Conservation (phyloP, 2,113 vertebrate genomes). For the Heloderma charlesbogerti region DNA sequence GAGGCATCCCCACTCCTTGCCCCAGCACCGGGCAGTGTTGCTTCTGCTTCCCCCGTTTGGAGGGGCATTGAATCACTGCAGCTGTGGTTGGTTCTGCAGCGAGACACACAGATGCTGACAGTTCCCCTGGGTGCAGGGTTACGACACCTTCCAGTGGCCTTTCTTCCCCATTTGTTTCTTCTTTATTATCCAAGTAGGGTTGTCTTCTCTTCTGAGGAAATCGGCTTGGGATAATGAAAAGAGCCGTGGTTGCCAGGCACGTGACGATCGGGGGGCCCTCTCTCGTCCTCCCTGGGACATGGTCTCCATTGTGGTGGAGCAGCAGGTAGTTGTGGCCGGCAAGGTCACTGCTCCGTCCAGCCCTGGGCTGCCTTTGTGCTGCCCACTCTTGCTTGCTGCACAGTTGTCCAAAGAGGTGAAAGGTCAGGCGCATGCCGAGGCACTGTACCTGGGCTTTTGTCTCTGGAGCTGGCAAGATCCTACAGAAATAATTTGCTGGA, state of each 20-base stretch:
- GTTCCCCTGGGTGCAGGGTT: too few relatives aligned
- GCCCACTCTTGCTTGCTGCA: slow-evolving; percentile 69
- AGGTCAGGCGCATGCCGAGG: slow-evolving; percentile 82
- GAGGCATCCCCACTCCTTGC: slow-evolving; percentile 76
- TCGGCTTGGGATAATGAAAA: slow-evolving; percentile 83
- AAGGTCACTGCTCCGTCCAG: slow-evolving; percentile 78
- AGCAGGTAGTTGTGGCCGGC: slow-evolving; percentile 90
- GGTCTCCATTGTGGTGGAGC: slow-evolving; percentile 87
- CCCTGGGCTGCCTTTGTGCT: slow-evolving; percentile 72
- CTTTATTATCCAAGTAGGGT: slow-evolving; percentile 85
- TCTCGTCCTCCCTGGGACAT: slow-evolving; percentile 76
- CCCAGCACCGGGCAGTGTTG: slow-evolving; percentile 84
- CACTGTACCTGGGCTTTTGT: slow-evolving; percentile 85
- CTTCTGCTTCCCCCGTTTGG: slow-evolving; percentile 79
- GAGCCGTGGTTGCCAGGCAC: slow-evolving; percentile 84
- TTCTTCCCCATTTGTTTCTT: slow-evolving; percentile 91
- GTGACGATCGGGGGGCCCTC: slow-evolving; percentile 86
- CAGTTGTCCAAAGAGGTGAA: slow-evolving; percentile 76
- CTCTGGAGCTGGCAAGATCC: slow-evolving; percentile 43
- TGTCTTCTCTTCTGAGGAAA: slow-evolving; percentile 74
- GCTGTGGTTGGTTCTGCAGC: slow-evolving; percentile 78
- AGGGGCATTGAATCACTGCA: not conserved
- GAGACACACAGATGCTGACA: slow-evolving; percentile 93
- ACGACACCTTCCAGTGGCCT: slow-evolving; percentile 92
- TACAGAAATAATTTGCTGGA: slow-evolving; percentile 62